Conservation (phyloP, 2,113 vertebrate genomes). For the Stomatorhinus ivindoensis region DNA sequence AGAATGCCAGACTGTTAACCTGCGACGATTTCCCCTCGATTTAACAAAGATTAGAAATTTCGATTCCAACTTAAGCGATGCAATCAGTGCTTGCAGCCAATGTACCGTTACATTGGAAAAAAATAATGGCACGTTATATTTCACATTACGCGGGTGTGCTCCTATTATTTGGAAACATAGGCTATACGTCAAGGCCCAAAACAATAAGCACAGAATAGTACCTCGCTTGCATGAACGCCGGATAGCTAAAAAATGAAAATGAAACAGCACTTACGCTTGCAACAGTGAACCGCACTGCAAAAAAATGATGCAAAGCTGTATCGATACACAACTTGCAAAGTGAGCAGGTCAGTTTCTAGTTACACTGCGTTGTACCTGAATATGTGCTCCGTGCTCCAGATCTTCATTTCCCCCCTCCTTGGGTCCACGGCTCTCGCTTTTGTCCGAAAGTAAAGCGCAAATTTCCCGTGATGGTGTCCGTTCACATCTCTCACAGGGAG, state of each 20-base stretch:
- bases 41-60: neutral
- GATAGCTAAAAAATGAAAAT: neutral
- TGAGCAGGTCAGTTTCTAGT: neutral
- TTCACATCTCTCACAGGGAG: slow-evolving; percentile 11
- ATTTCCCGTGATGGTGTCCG: neutral
- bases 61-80: neutral
- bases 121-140: neutral
- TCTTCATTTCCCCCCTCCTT: slow-evolving; percentile 51
- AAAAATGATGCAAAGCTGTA: neutral
- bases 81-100: neutral
- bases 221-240: neutral
- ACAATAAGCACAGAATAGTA: neutral
- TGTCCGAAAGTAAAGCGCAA: neutral
- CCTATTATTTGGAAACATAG: neutral
- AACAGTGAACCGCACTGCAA: neutral
- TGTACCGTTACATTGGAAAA: neutral
- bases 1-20: neutral
- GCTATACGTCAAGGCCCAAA: neutral
- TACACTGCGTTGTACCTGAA: slow-evolving; percentile 51
- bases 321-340: neutral
- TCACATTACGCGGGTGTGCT: neutral
- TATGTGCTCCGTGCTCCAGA: slow-evolving; percentile 69
- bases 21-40: neutral
- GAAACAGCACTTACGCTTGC: neutral
- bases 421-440: neutral